Conservation (phyloP, 1,140 invertebrate genomes). For the Neocloeon triangulifer region DNA sequence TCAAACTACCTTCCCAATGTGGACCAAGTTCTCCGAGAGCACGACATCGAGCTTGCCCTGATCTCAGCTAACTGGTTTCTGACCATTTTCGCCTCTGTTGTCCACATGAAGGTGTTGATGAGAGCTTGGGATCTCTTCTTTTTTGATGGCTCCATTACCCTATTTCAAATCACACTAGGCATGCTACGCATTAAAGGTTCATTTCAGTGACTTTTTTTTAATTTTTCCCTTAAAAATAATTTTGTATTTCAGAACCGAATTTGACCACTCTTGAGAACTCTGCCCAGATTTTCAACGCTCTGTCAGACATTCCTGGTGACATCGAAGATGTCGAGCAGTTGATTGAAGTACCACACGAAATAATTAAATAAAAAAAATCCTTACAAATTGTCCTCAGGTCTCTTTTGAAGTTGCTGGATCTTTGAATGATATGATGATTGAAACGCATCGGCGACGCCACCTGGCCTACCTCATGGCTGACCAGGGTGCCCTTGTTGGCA, state of each 20-base stretch:
- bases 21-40: conserved; percentile 68
- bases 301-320: conserved; percentile 84
- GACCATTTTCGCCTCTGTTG: conserved; percentile 91
- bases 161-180: conserved; percentile 90
- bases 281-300: conserved; percentile 88
- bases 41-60: conserved; percentile 88
- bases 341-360: conserved; percentile 34
- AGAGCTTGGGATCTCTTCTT: conserved; percentile 96
- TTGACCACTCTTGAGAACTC: conserved; percentile 69
- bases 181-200: conserved; percentile 79
- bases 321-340: conserved; percentile 73
- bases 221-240: background rate
- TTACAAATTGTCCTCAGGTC: conserved; percentile 23
- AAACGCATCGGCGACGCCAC: conserved; percentile 74
- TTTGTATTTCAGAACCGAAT: conserved; percentile 38
- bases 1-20: conserved; percentile 74
- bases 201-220: background rate
- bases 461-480: conserved; percentile 92
- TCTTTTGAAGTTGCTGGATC: conserved; percentile 36
- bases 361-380: too few species aligned
- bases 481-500: conserved; percentile 75
- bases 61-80: conserved; percentile 97
- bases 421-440: conserved; percentile 64
- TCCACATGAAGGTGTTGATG: conserved; percentile 90
- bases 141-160: conserved; percentile 77